Base-by-base conservation (phyloP, 2,113 vertebrate species). In the Conger conger region DNA sequence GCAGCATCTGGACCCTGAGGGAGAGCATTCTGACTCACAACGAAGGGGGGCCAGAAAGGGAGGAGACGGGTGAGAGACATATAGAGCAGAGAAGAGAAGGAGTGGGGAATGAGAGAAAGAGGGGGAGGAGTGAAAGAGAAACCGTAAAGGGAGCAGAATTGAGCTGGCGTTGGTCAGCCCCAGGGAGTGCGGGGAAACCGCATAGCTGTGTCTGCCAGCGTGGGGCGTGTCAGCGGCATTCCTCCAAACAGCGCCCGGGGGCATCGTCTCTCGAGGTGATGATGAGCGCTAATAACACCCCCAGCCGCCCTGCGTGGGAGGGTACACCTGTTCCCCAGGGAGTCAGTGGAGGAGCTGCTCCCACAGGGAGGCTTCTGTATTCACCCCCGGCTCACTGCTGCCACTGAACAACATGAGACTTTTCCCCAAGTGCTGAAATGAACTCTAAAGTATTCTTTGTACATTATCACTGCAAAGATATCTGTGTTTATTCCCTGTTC, bases 151-250 rank as follows among this genome's bases (percentile, higher is more conserved):
- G n/a, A 2, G n/a, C 9, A 30, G 68, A 8, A 11, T 73, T 45
- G 7, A 60, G 40, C 37, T 60, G 68, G 60, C 60, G 82, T 86
- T 45, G 63, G 37, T 50, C 40, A 57, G 7, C 9, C 36, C 33
- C 36, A 63, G 68, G 78, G 81, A 82, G 16, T 30, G 82, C 73
- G 53, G 83, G 85, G 86, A 6, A 85, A 82, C 54, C 80, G 63
- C 60, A 80, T 8, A 85, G 77, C 79, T 68, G 83, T 86, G 68
- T 85, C 82, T 53, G 63, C 42, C 85, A 33, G 68, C n/a, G n/a
- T 86, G 42, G 38, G 81, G 68, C 87, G 88, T 89, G 81, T 89
- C 86, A 85, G 81, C 45, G 42, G 82, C 63, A 73, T 73, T 76
- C 82, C 42, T 27, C 54, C 13, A 77, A 63, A 37, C 77, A 42